These are phyloP conservation scores for Onychorhynchus coronatus DNA, from an alignment of 2,113 vertebrate genomes.

Conservation along the genomic window DNA sequence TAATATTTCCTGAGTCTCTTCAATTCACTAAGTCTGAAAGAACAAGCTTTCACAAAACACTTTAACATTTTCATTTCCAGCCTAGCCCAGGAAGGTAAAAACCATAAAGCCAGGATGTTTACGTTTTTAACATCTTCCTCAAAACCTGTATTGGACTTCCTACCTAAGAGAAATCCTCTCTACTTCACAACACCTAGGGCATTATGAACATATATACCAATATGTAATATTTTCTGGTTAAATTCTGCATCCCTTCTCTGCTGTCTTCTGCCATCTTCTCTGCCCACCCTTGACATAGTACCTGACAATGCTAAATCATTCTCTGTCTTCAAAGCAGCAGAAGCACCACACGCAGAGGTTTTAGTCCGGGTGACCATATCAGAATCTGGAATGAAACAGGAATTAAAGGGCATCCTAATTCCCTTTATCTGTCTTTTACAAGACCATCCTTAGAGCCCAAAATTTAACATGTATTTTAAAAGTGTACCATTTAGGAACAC, in stretches of 20 bases:
- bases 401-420: not conserved
- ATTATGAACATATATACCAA: not conserved
- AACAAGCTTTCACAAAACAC: not conserved
- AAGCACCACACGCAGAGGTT: not conserved
- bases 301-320: not conserved
- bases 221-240: not conserved
- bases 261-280: not conserved
- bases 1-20: not conserved
- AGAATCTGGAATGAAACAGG: conserved; percentile 20
- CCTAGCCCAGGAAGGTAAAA: not conserved
- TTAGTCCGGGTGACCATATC: not conserved
- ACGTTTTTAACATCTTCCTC: not conserved
- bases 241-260: rapidly evolving
- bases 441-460: not conserved
- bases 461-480: not conserved
- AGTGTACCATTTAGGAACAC: not conserved
- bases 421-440: not conserved
- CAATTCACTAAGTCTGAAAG: not conserved
- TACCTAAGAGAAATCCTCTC: not conserved
- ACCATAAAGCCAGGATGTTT: not conserved
- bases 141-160: not conserved
- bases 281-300: not conserved
- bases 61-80: not conserved
- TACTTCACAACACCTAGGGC: not conserved
- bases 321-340: not conserved